Conservation (phyloP, 2,113 vertebrate species). For the Lycaon pictus region DNA sequence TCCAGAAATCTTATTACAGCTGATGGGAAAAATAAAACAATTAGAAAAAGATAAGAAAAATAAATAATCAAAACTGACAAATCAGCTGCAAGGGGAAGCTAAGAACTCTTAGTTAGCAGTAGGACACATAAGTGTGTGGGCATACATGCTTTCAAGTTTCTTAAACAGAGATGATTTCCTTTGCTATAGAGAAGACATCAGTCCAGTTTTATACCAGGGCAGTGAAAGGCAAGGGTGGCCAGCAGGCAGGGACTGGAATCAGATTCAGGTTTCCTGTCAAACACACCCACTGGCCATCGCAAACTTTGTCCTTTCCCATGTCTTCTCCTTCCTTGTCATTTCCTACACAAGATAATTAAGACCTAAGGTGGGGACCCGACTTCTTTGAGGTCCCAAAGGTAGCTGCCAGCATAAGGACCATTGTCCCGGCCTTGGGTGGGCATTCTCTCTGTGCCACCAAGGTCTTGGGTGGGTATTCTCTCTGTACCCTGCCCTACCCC, state of each 20-base stretch:
- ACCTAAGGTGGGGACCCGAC: too few species aligned
- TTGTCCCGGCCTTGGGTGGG: too few species aligned
- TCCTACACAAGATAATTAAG: neutral
- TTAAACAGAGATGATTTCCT: constrained; percentile 45
- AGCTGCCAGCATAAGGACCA: neutral
- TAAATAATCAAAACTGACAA: constrained; percentile 73
- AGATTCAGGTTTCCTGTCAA: neutral
- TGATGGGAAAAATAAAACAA: constrained; percentile 74
- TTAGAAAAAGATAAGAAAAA: constrained; percentile 75
- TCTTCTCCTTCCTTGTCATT: neutral
- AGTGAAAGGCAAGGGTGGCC: neutral
- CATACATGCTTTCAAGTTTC: neutral
- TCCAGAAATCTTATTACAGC: neutral
- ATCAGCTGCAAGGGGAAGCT: constrained; percentile 67
- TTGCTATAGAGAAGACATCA: neutral
- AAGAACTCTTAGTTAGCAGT: neutral
- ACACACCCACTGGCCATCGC: neutral
- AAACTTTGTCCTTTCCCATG: neutral
- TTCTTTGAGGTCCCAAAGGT: neutral
- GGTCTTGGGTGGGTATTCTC: neutral
- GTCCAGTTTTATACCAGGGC: constrained; percentile 18
- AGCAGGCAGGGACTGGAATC: neutral
- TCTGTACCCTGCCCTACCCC: neutral
- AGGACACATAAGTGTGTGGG: neutral
- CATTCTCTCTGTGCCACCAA: neutral